A percentile compares a stretch with the other conserved stretches of the same genome.
These are phyloP conservation scores for Alcis repandata DNA, from an alignment of 2,888 invertebrate species.

Conservation along the genomic window DNA sequence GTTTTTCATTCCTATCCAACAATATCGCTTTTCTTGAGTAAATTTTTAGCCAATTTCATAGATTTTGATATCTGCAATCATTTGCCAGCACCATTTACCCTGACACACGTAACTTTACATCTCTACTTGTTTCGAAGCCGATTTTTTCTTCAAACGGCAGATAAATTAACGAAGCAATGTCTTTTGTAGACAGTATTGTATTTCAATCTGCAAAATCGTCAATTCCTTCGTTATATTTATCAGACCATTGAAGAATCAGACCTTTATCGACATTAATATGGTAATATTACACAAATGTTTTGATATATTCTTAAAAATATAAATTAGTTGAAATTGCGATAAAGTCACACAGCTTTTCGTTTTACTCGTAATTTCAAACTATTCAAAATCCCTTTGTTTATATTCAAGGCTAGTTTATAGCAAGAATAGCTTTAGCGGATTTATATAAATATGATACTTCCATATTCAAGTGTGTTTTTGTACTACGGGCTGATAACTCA, in stretches of 20 bases:
- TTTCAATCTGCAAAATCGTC: too few relatives aligned
- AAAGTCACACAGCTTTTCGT: too few relatives aligned
- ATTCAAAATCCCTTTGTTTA: background rate
- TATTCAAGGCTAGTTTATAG: background rate
- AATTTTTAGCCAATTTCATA: conserved; percentile 24
- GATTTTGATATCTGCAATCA: conserved; percentile 40
- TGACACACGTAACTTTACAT: conserved; percentile 50
- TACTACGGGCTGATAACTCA: conserved; percentile 11
- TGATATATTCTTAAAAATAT: too few relatives aligned
- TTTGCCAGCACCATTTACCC: conserved; percentile 73
- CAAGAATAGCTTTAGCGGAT: background rate
- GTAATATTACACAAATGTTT: too few relatives aligned
- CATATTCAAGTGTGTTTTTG: background rate
- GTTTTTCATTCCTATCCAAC: conserved; percentile 20
- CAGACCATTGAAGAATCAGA: too few relatives aligned
- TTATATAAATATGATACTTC: too few relatives aligned
- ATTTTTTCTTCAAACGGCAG: conserved; percentile 1
- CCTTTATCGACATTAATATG: too few relatives aligned
- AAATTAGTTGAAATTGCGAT: too few relatives aligned
- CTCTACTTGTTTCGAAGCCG: background rate
- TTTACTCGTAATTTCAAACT: too few relatives aligned
- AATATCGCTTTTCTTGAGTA: conserved; percentile 9
- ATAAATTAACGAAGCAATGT: background rate
- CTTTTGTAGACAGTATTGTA: too few relatives aligned
- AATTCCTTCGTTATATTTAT: too few relatives aligned